phyloP scores from a whole-genome alignment of 2,888 invertebrate species.

The Ferdinandea cuprea region DNA sequence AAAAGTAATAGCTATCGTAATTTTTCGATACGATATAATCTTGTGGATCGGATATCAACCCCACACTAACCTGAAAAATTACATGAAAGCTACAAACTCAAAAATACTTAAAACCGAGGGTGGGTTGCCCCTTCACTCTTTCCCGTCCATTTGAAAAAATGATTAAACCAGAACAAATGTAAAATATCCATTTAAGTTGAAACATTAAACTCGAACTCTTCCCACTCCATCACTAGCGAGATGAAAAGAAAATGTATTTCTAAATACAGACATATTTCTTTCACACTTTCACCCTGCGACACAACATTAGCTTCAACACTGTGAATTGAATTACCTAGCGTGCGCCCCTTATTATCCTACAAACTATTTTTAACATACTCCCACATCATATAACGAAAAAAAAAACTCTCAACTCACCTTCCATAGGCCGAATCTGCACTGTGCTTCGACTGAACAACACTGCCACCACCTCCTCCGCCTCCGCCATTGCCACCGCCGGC shows the following conservation, averaged over 20 bases:
- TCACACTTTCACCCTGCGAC: slow-evolving; percentile 19
- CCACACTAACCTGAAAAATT: no score
- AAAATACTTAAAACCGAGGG: no score
- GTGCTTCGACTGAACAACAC: slow-evolving; percentile 78
- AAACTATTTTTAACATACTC: slow-evolving; percentile 38
- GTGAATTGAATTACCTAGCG: no score
- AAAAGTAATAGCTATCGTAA: no score
- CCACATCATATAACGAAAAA: neutral
- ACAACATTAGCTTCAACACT: slow-evolving; percentile 43
- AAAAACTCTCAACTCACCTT: slow-evolving; percentile 87
- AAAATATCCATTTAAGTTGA: neutral
- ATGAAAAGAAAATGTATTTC: slow-evolving; percentile 4
- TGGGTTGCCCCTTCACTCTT: no score
- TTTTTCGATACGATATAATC: no score
- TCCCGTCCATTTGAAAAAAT: neutral
- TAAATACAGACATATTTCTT: slow-evolving; percentile 26
- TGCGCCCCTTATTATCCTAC: slow-evolving; percentile 8
- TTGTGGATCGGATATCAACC: no score
- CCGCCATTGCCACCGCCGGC: slow-evolving; percentile 75
- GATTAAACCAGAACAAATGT: neutral
- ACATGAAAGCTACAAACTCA: no score
- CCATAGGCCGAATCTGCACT: slow-evolving; percentile 91
- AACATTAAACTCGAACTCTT: slow-evolving; percentile 8
- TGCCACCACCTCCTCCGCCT: slow-evolving; percentile 76
- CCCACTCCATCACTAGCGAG: neutral